Evolutionary conservation across 2,113 vertebrate genomes (phyloP), one percentile per base, ranked within the genome.

Genomic region (Zingel zingel): DNA sequence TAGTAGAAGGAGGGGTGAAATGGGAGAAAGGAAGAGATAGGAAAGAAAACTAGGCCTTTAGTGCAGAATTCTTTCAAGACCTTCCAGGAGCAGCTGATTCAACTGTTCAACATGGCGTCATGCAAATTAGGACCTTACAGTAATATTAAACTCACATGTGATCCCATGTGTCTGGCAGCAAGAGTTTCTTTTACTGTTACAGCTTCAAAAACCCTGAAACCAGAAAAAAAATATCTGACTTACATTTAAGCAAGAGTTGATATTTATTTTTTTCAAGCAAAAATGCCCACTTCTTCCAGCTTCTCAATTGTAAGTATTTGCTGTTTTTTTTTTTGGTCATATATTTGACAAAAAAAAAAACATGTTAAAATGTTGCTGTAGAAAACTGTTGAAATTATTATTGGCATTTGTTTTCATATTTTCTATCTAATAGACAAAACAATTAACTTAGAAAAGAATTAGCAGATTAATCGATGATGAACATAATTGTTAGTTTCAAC

Each of bases 1-100:
- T 39, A 77, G 59, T 58, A 54, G 23, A 85, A 68, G 30, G 77
- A 81, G 13, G 50, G 25, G 80, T 15, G 65, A 11, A 68, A 11
- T 66, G 61, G 19, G 23, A 47, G 61, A 81, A 66, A 59, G 71
- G 72, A 30, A 79, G 67, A 72, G 25, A 73, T 33, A 23, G 36
- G 21, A 75, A 53, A 36, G 19, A 66, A 87, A 82, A 75, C 66
- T 12, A 9, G 25, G 59, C n/a, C 30, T 76, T 68, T 45, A 45
- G 12, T 74, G 56, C 56, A 53, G 30, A 50, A 39, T 48, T 6
- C 51, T 68, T 74, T 51, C 19, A 63, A 57, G 25, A 74, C 12
- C 50, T n/a, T 27, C 56, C 21, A 61, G 16, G 4, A 62, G 39
- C 45, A 78, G 30, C 65, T 68, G 54, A 68, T 36, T 77, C 25